phyloP scores from a whole-genome alignment of 1,140 invertebrate species.

The Sminthurinus signatus region DNA sequence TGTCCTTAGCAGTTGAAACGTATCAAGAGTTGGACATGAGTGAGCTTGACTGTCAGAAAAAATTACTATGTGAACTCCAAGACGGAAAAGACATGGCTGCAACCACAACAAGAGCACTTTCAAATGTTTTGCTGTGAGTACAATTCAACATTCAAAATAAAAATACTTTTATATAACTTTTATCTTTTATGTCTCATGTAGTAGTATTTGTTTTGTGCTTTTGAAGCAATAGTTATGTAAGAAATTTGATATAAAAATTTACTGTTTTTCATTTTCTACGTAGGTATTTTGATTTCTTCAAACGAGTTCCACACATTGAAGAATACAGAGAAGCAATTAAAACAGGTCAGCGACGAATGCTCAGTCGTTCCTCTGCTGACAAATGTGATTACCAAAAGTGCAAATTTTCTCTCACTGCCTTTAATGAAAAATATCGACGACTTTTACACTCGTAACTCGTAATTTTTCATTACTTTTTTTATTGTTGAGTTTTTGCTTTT shows the following conservation, averaged over 20 bases:
- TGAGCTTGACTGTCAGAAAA: constrained; percentile 34
- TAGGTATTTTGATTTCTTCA: constrained; percentile 23
- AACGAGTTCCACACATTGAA: constrained; percentile 17
- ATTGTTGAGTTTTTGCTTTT: no score
- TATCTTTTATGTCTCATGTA: not conserved
- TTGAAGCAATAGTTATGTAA: not conserved
- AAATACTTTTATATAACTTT: not conserved
- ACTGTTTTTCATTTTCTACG: not conserved
- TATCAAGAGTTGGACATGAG: constrained; percentile 33
- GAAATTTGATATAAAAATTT: not conserved
- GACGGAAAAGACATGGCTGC: constrained; percentile 16
- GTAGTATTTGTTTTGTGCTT: not conserved
- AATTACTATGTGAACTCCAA: constrained; percentile 30
- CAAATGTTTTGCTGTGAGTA: constrained; percentile 25
- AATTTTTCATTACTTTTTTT: no score
- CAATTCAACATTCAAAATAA: no score
- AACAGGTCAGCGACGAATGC: constrained; percentile 15
- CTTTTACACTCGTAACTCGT: not conserved
- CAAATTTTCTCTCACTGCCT: constrained; percentile 22
- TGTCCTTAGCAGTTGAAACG: constrained; percentile 24
- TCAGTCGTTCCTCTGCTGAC: not conserved
- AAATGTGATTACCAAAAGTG: constrained; percentile 24
- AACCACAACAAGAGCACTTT: constrained; percentile 21
- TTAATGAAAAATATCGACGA: constrained; percentile 17
- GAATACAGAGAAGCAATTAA: constrained; percentile 33